Percentiles rank a stretch among this genome's conserved stretches.
phyloP scores from a whole-genome alignment of 2,797 vertebrate genomes.

The Anas acuta region DNA sequence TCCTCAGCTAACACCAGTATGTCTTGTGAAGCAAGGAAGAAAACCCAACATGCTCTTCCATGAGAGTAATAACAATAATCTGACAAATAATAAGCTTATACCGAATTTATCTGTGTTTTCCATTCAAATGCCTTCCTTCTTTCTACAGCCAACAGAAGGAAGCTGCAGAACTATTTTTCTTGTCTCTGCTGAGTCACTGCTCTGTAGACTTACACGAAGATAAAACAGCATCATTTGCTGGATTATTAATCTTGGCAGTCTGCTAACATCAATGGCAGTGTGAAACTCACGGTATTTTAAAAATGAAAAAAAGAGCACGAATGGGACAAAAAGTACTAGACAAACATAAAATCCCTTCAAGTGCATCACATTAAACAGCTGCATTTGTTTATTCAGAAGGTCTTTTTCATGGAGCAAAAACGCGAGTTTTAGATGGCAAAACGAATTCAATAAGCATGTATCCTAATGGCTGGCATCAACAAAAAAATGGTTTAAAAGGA shows the following conservation, averaged over 20 bases:
- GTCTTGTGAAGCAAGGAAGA: background rate
- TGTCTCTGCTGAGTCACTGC: slow-evolving; percentile 34
- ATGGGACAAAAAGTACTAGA: background rate
- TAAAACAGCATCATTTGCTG: background rate
- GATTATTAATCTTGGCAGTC: background rate
- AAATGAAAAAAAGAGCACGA: background rate
- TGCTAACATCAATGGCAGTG: background rate
- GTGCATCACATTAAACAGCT: background rate
- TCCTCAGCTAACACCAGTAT: background rate
- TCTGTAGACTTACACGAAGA: background rate
- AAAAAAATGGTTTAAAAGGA: background rate
- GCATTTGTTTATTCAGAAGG: background rate
- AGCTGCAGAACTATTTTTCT: background rate
- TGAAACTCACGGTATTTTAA: background rate
- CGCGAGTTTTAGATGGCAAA: background rate
- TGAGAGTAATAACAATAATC: background rate
- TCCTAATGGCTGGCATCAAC: background rate
- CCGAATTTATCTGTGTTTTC: background rate
- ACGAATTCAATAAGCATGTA: background rate
- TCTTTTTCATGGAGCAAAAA: background rate
- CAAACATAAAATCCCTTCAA: background rate
- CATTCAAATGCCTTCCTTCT: background rate
- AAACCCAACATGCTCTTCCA: background rate
- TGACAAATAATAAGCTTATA: background rate
- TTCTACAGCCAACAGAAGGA: background rate